phyloP scores from a whole-genome alignment of 2,113 vertebrate species.

The Diadophis punctatus region DNA sequence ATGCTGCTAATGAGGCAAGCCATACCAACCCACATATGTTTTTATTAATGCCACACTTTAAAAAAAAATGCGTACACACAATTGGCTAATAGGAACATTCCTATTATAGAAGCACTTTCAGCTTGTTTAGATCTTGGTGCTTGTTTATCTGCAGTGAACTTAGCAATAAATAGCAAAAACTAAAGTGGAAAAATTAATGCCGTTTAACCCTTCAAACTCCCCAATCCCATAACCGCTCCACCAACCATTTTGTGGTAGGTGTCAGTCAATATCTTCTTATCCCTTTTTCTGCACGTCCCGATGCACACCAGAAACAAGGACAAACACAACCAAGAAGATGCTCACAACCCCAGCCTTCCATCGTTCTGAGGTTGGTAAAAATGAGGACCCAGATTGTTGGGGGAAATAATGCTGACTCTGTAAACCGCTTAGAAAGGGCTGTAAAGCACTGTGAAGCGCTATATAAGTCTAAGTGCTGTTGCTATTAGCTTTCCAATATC shows the following conservation, averaged over 20 bases:
- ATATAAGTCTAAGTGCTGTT: too few relatives aligned
- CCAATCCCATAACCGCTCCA: not conserved
- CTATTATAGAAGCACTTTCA: not conserved
- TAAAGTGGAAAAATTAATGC: constrained; percentile 5
- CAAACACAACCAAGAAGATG: too few relatives aligned
- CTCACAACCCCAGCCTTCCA: too few relatives aligned
- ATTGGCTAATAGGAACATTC: not conserved
- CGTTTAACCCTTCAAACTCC: not conserved
- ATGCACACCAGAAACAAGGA: not conserved
- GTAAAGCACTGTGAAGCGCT: too few relatives aligned
- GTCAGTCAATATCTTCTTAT: constrained; percentile 26
- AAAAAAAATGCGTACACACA: constrained; percentile 12
- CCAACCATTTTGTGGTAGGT: not conserved
- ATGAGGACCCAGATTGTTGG: too few relatives aligned
- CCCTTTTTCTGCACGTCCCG: not conserved
- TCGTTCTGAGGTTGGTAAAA: too few relatives aligned
- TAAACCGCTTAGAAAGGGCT: too few relatives aligned
- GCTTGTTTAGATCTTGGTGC: constrained; percentile 8
- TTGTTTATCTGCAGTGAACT: constrained; percentile 24
- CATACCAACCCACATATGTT: constrained; percentile 2
- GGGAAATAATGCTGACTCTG: too few relatives aligned
- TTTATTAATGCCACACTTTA: not conserved
- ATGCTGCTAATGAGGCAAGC: constrained; percentile 16
- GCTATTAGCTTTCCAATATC: too few relatives aligned
- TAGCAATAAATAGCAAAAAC: not conserved